A percentile compares a stretch with the other conserved stretches of the same genome.
phyloP scores from a whole-genome alignment of 2,888 invertebrate species.

The Synergus laeviventris region DNA sequence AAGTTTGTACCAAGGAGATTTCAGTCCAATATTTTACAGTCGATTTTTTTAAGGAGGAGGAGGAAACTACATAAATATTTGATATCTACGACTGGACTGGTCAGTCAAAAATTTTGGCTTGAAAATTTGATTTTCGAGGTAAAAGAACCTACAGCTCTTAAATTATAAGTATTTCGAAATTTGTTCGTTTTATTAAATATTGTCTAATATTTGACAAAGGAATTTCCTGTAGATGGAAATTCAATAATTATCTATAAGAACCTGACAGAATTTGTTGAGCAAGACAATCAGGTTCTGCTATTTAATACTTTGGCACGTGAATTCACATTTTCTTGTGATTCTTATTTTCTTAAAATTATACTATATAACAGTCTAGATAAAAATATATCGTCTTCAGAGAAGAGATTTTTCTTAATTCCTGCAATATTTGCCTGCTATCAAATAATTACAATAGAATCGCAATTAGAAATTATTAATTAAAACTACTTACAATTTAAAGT shows the following conservation, averaged over 20 bases:
- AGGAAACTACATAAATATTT: background rate
- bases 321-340: slow-evolving; percentile 67
- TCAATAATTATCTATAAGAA: background rate
- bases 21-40: slow-evolving; percentile 31
- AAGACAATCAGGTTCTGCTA: slow-evolving; percentile 30
- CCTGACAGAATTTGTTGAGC: slow-evolving; percentile 9
- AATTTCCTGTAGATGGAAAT: slow-evolving; percentile 3
- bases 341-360: slow-evolving; percentile 4
- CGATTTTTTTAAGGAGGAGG: background rate
- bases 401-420: background rate
- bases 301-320: slow-evolving; percentile 73
- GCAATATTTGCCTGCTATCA: slow-evolving; percentile 12
- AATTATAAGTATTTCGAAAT: background rate
- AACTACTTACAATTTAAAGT: background rate
- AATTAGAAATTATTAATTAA: background rate
- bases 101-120: background rate
- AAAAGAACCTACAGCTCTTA: background rate
- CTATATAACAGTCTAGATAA: slow-evolving; percentile 3
- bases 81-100: background rate
- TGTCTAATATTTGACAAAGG: slow-evolving; percentile 6
- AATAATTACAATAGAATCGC: background rate
- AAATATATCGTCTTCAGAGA: background rate
- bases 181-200: background rate
- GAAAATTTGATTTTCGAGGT: background rate
- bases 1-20: slow-evolving; percentile 25